Evolutionary conservation across 1,140 invertebrate genomes (phyloP).

Genomic region (Eueides isabella): DNA sequence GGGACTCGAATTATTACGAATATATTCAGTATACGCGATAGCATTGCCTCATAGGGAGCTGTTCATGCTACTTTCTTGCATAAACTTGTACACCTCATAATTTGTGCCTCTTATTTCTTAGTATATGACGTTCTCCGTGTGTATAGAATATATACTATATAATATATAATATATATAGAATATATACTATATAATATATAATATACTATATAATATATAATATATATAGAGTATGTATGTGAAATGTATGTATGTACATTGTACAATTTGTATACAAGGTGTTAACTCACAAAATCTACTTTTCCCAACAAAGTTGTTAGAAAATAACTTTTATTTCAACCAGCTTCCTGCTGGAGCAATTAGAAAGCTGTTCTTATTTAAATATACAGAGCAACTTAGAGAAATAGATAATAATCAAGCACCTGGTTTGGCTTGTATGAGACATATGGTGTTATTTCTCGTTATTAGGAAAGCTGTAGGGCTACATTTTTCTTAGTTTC

Average conservation of each 20-base stretch:
- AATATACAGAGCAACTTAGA: slow-evolving; percentile 33
- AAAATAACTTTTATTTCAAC: slow-evolving; percentile 24
- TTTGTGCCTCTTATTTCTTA: background rate
- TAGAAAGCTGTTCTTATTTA: slow-evolving; percentile 50
- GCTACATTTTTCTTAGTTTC: slow-evolving; percentile 66
- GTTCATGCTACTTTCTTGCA: slow-evolving; percentile 22
- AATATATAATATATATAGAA: no score
- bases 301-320: slow-evolving; percentile 37
- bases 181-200: no score
- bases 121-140: background rate
- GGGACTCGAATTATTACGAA: slow-evolving; percentile 32
- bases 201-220: no score
- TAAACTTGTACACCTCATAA: slow-evolving; percentile 28
- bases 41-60: slow-evolving; percentile 25
- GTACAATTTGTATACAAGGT: background rate
- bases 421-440: slow-evolving; percentile 55
- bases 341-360: background rate
- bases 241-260: background rate
- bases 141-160: no score
- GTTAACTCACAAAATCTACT: background rate
- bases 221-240: no score
- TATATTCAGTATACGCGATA: slow-evolving; percentile 30
- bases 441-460: slow-evolving; percentile 46
- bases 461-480: slow-evolving; percentile 58
- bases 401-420: slow-evolving; percentile 39